phyloP scores from a whole-genome alignment of 2,797 vertebrate genomes.

The Dromococcyx pavoninus region DNA sequence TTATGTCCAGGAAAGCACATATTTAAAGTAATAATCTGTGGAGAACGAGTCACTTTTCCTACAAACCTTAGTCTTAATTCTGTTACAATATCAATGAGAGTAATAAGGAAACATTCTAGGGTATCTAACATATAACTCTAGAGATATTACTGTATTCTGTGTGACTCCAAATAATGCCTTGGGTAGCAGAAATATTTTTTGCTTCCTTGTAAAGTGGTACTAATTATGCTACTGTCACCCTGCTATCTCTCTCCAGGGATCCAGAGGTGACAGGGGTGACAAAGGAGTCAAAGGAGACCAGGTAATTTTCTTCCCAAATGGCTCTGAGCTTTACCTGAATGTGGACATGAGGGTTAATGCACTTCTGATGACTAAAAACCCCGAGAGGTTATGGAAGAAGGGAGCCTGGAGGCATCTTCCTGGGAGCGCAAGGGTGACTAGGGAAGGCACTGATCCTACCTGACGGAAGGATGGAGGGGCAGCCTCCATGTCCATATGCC shows the following conservation, averaged over 20 bases:
- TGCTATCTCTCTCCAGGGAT: constrained; percentile 80
- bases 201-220: neutral
- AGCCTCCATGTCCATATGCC: neutral
- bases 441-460: neutral
- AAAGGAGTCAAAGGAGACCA: constrained; percentile 91
- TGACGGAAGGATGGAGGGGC: neutral
- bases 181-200: neutral
- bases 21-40: neutral
- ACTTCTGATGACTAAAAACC: neutral
- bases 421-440: neutral
- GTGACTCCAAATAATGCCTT: rapidly evolving
- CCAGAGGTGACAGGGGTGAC: constrained; percentile 89
- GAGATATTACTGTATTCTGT: neutral
- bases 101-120: neutral
- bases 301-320: constrained; percentile 72
- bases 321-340: neutral
- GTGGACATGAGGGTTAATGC: neutral
- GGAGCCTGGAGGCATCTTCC: neutral
- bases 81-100: neutral
- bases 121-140: neutral
- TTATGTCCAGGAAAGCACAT: neutral
- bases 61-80: neutral
- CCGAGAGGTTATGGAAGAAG: neutral
- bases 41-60: neutral
- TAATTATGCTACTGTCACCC: neutral